Conservation (phyloP, 2,113 vertebrate species). For the Leucosticte australis region DNA sequence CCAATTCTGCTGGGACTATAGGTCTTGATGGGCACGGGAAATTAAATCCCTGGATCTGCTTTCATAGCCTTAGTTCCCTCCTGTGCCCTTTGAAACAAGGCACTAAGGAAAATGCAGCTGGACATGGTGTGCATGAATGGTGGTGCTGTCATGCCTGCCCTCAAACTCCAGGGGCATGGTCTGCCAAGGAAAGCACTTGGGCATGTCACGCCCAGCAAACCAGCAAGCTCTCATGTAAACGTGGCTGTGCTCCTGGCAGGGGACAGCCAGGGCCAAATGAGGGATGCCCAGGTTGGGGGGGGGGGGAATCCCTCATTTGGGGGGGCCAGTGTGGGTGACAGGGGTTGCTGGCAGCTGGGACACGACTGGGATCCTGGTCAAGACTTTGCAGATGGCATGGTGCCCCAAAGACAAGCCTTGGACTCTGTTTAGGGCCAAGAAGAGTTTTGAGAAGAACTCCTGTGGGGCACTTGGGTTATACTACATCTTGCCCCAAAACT, state of each 20-base stretch:
- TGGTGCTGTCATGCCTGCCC: not conserved
- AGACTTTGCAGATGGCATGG: not conserved
- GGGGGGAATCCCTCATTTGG: too few relatives aligned
- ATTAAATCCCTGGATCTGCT: not conserved
- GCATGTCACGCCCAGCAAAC: not conserved
- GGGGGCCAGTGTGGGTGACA: rapidly evolving
- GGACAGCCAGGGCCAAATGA: too few relatives aligned
- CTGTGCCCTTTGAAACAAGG: rapidly evolving
- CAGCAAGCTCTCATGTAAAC: not conserved
- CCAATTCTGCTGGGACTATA: rapidly evolving
- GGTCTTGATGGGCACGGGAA: not conserved
- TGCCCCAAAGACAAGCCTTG: not conserved
- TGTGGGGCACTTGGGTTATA: rapidly evolving
- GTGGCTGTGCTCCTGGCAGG: not conserved
- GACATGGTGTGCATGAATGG: rapidly evolving
- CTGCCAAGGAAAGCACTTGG: not conserved
- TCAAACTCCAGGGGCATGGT: not conserved
- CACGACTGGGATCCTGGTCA: rapidly evolving
- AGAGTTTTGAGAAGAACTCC: not conserved
- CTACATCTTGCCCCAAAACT: not conserved
- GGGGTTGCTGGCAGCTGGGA: rapidly evolving
- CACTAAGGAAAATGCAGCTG: not conserved
- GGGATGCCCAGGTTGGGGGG: rapidly evolving
- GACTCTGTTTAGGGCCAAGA: not conserved
- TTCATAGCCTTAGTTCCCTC: not conserved